Percentiles rank a stretch among this genome's conserved stretches.
Evolutionary conservation across 2,797 vertebrate genomes (phyloP).

Genomic region (Poeciliopsis paucimaculata): DNA sequence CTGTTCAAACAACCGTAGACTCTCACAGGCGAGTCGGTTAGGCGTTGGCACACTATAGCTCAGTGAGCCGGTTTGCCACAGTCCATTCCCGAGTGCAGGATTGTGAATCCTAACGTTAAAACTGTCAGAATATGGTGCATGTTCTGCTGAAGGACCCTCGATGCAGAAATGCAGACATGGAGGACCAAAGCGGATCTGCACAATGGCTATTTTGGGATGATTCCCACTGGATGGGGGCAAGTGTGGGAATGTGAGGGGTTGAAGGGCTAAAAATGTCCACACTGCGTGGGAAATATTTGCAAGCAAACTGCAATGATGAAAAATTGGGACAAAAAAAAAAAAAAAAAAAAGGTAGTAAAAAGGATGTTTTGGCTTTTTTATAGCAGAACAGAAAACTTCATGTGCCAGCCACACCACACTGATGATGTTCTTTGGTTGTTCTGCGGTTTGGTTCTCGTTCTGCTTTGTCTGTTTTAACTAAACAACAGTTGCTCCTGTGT

Average conservation of each 20-base stretch:
- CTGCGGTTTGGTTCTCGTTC: not conserved
- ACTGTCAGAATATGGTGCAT: conserved; percentile 7
- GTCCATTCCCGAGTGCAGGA: conserved; percentile 24
- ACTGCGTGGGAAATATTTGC: conserved; percentile 18
- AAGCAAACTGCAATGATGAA: not conserved
- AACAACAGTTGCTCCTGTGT: not conserved
- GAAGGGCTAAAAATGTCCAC: conserved; percentile 24
- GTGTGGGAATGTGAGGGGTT: conserved; percentile 36
- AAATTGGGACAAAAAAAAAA: not conserved
- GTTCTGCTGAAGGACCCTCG: not conserved
- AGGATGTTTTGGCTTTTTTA: not conserved
- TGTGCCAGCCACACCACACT: not conserved
- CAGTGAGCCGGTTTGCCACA: not conserved
- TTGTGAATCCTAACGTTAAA: conserved; percentile 8
- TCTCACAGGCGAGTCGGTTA: conserved; percentile 47
- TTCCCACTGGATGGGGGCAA: conserved; percentile 22
- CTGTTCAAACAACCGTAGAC: conserved; percentile 69
- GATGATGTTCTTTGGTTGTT: not conserved
- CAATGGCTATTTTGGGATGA: conserved; percentile 26
- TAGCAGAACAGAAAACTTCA: not conserved
- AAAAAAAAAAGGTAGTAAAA: not conserved
- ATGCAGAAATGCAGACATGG: conserved; percentile 16
- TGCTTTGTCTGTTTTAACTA: not conserved
- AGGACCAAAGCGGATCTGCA: conserved; percentile 19
- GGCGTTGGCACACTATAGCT: conserved; percentile 44